Conservation (phyloP, 2,113 vertebrate genomes). For the Chloroceryle aenea region DNA sequence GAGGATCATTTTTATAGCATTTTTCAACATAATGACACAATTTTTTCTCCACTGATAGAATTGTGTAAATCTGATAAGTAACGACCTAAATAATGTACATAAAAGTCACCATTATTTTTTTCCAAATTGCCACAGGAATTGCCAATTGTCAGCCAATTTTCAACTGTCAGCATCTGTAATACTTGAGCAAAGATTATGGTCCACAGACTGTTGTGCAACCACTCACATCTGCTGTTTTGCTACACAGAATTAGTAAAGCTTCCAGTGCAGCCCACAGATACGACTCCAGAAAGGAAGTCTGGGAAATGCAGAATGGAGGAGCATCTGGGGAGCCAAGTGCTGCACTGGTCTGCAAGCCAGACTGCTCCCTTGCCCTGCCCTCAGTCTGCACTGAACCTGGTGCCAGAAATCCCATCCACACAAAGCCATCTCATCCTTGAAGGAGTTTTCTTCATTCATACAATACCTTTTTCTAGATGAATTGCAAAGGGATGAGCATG, state of each 20-base stretch:
- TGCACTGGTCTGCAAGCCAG: neutral
- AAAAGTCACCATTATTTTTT: neutral
- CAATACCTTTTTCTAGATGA: neutral
- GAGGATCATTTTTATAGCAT: neutral
- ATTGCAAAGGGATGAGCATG: neutral
- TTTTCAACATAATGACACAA: constrained; percentile 4
- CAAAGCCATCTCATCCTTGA: neutral
- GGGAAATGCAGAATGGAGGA: neutral
- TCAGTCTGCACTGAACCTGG: neutral
- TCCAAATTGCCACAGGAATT: constrained; percentile 17
- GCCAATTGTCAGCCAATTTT: neutral
- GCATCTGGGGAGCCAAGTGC: neutral
- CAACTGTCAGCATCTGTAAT: neutral
- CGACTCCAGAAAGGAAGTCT: neutral
- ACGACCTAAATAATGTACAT: constrained; percentile 4
- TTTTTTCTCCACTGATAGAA: neutral
- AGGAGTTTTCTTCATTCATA: neutral
- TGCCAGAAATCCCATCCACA: neutral
- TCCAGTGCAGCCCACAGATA: neutral
- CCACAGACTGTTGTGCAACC: neutral
- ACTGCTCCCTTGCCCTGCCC: neutral
- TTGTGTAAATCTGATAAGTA: constrained; percentile 13
- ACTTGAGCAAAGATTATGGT: neutral
- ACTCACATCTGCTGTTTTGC: neutral
- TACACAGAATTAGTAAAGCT: neutral